A percentile compares a stretch with the other conserved stretches of the same genome.
Conservation (phyloP, 2,888 invertebrate species). For the Agrenia bidenticulata region DNA sequence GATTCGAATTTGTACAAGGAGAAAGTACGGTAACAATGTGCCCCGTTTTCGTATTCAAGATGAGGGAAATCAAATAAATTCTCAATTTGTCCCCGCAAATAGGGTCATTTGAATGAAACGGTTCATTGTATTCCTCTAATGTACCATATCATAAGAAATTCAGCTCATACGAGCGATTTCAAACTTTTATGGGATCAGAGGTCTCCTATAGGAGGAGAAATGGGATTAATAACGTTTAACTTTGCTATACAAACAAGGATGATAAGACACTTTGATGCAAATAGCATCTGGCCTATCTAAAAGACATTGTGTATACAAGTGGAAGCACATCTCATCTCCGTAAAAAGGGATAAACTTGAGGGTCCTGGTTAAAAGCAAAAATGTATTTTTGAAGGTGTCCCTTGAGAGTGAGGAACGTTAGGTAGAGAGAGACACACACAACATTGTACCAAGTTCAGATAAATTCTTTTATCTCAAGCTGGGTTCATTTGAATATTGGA, state of each 20-base stretch:
- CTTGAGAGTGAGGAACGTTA: constrained; percentile 6
- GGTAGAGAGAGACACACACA: background rate
- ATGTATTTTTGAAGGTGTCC: constrained; percentile 23
- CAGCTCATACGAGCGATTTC: constrained; percentile 22
- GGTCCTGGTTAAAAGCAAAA: constrained; percentile 10
- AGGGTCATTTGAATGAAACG: constrained; percentile 18
- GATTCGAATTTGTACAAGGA: no score
- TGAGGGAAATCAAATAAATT: constrained; percentile 8
- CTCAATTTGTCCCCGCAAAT: constrained; percentile 24
- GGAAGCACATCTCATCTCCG: background rate
- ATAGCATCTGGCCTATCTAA: background rate
- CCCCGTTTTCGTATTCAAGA: constrained; percentile 9
- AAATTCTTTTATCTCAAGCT: constrained; percentile 15
- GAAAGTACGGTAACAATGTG: no score
- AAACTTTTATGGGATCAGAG: constrained; percentile 27
- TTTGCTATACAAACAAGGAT: background rate
- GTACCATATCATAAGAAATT: constrained; percentile 14
- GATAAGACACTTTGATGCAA: no score
- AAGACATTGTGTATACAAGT: background rate
- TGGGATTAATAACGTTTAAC: background rate
- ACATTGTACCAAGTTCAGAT: constrained; percentile 5
- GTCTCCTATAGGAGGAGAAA: background rate
- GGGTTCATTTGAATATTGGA: constrained; percentile 20
- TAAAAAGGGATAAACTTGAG: background rate
- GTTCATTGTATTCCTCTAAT: constrained; percentile 22